Conservation (phyloP, 2,888 invertebrate species). For the Drosophila pegasa region DNA sequence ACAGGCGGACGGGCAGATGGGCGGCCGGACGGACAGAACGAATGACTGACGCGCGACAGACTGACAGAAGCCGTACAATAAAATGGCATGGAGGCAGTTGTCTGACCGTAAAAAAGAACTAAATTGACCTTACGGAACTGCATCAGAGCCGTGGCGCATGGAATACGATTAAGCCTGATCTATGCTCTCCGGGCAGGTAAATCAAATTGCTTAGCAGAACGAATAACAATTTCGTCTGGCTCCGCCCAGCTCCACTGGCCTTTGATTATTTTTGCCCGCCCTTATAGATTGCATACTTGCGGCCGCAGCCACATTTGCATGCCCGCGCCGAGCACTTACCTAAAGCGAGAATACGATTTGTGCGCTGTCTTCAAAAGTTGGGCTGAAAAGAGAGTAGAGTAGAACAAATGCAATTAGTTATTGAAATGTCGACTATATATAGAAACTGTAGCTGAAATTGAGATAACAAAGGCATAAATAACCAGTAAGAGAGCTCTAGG, state of each 20-base stretch:
- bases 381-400: slow-evolving; percentile 34
- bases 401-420: slow-evolving; percentile 12
- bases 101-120: slow-evolving; percentile 41
- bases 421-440: neutral
- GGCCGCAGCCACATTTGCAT: slow-evolving; percentile 15
- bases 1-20: slow-evolving; percentile 16
- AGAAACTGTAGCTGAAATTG: neutral
- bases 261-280: slow-evolving; percentile 10
- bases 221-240: slow-evolving; percentile 6
- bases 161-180: slow-evolving; percentile 42
- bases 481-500: too few relatives aligned
- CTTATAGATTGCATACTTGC: slow-evolving; percentile 29
- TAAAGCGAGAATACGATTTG: slow-evolving; percentile 50
- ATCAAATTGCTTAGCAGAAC: slow-evolving; percentile 43
- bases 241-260: neutral
- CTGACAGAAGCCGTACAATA: slow-evolving; percentile 28
- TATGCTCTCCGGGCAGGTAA: slow-evolving; percentile 35
- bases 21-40: slow-evolving; percentile 16
- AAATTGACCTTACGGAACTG: slow-evolving; percentile 48
- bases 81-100: slow-evolving; percentile 13
- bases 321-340: slow-evolving; percentile 38
- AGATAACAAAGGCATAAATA: neutral
- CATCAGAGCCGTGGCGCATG: slow-evolving; percentile 6
- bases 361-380: slow-evolving; percentile 34
- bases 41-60: slow-evolving; percentile 22